Conservation (phyloP, 2,888 invertebrate species). For the Fragum whitleyi region DNA sequence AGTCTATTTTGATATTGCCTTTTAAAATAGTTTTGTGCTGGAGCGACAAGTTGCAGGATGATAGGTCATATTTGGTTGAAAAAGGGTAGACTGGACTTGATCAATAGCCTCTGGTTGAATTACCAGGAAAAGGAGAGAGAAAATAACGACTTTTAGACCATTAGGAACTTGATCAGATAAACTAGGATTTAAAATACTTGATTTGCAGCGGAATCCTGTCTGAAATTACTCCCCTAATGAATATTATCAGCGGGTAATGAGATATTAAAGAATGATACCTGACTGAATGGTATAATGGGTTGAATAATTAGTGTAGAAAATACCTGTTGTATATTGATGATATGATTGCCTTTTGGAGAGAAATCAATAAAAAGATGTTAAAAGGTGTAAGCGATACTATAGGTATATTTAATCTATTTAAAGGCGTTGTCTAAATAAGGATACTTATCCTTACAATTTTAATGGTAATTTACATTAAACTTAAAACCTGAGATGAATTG, state of each 20-base stretch:
- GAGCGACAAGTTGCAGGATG: too few species aligned
- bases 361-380: constrained; percentile 10
- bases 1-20: too few species aligned
- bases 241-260: constrained; percentile 7
- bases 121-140: constrained; percentile 1
- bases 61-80: too few species aligned
- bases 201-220: not conserved
- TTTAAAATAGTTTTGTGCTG: too few species aligned
- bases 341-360: not conserved
- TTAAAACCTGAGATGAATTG: too few species aligned
- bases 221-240: constrained; percentile 11
- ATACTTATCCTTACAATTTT: too few species aligned
- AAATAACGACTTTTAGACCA: not conserved
- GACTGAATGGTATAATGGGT: constrained; percentile 3
- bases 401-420: not conserved
- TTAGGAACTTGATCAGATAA: not conserved
- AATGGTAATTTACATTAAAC: too few species aligned
- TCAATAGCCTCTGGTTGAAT: not conserved
- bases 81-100: not conserved
- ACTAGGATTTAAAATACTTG: constrained; percentile 4
- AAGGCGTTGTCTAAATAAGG: too few species aligned
- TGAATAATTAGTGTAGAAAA: constrained; percentile 19
- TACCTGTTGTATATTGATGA: constrained; percentile 16
- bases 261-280: not conserved
- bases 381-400: not conserved